These are phyloP conservation scores for Melieria crassipennis DNA, from an alignment of 2,888 invertebrate species.

Conservation along the genomic window DNA sequence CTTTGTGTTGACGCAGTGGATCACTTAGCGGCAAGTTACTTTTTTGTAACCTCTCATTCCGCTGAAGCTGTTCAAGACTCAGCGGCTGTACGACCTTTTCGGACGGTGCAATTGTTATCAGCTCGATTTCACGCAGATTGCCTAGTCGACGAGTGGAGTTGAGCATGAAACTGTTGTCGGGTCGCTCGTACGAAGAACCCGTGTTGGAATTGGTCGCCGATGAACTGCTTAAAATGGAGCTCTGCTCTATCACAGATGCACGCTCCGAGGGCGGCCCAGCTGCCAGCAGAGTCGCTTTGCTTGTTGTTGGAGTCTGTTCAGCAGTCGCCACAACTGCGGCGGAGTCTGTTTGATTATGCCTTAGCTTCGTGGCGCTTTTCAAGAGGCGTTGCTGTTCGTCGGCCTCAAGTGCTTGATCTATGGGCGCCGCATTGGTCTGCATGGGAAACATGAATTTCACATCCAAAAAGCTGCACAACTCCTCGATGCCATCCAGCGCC, in stretches of 20 bases:
- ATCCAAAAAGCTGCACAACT: constrained; percentile 64
- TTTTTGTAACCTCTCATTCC: constrained; percentile 7
- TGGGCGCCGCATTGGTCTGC: constrained; percentile 51
- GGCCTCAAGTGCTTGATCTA: constrained; percentile 65
- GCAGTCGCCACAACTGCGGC: neutral
- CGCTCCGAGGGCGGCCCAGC: neutral
- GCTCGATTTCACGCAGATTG: constrained; percentile 60
- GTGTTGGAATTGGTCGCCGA: neutral
- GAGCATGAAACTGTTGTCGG: constrained; percentile 60
- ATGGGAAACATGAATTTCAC: constrained; percentile 59
- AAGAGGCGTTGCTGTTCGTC: constrained; percentile 51
- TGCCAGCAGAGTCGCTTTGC: neutral
- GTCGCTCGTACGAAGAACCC: constrained; percentile 50
- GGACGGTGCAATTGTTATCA: constrained; percentile 57
- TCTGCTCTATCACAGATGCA: constrained; percentile 3
- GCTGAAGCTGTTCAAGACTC: neutral
- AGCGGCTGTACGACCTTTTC: constrained; percentile 46
- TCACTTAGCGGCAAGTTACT: constrained; percentile 39
- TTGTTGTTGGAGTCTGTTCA: neutral
- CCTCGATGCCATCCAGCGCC: constrained; percentile 67
- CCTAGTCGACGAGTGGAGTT: constrained; percentile 58
- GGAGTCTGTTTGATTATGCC: too few species aligned
- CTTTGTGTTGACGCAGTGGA: constrained; percentile 27
- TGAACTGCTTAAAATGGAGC: neutral
- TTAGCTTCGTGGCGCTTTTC: constrained; percentile 28